A percentile compares a stretch with the other conserved stretches of the same genome.
These are phyloP conservation scores for Myotis brandtii DNA, from an alignment of 2,113 vertebrate species.

Conservation along the genomic window DNA sequence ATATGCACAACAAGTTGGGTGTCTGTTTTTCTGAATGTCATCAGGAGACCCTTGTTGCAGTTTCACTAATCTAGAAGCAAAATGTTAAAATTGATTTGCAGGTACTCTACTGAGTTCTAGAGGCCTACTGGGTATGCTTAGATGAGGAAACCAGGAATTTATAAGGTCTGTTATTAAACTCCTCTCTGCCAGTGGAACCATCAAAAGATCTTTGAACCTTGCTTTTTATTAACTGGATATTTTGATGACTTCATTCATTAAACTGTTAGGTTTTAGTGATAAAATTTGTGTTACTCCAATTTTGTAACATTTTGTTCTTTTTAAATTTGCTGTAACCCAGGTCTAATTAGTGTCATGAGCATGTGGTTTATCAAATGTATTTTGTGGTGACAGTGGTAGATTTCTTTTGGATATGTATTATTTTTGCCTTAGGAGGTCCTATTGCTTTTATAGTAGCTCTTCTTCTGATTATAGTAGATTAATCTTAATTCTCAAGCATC, in stretches of 20 bases:
- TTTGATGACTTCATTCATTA: constrained; percentile 47
- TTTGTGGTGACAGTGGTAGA: not conserved
- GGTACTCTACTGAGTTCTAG: not conserved
- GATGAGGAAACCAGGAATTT: constrained; percentile 28
- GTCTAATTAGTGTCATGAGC: not conserved
- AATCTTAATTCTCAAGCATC: not conserved
- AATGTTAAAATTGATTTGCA: constrained; percentile 49
- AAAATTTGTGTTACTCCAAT: constrained; percentile 24
- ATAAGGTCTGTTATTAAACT: not conserved
- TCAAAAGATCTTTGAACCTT: constrained; percentile 32
- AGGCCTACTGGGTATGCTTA: not conserved
- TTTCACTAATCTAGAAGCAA: constrained; percentile 46
- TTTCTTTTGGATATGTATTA: not conserved
- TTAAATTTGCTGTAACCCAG: constrained; percentile 30
- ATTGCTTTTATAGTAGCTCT: not conserved
- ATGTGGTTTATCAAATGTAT: constrained; percentile 28
- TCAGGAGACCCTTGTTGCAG: not conserved
- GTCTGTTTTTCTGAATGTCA: constrained; percentile 26
- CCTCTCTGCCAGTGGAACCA: not conserved
- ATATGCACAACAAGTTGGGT: not conserved
- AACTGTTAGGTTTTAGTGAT: constrained; percentile 56
- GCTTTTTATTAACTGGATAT: constrained; percentile 43
- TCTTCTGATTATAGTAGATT: not conserved
- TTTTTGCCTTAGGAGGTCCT: not conserved
- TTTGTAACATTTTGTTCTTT: constrained; percentile 41